Percentiles rank a stretch among this genome's conserved stretches.
Conservation (phyloP, 2,888 invertebrate species). For the Hypolimnas misippus region DNA sequence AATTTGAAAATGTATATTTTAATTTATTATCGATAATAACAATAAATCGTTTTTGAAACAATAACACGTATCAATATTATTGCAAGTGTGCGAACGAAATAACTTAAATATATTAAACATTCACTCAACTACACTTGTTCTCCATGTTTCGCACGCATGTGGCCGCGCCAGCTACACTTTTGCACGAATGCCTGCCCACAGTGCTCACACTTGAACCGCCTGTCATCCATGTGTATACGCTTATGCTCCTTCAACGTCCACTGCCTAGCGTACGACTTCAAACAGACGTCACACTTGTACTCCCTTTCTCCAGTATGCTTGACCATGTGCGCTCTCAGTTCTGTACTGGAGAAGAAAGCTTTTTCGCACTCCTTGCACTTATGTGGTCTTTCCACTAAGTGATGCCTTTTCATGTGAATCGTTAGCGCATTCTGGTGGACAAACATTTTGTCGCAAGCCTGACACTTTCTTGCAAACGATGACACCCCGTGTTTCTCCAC, state of each 20-base stretch:
- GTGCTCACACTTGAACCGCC: constrained; percentile 44
- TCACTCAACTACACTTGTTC: constrained; percentile 23
- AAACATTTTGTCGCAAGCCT: constrained; percentile 58
- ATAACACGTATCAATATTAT: background rate
- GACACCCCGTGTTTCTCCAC: constrained; percentile 42
- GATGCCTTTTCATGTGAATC: constrained; percentile 59
- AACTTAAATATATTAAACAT: background rate
- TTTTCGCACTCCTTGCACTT: constrained; percentile 60
- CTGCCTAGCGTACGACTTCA: constrained; percentile 54
- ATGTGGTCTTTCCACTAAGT: constrained; percentile 58
- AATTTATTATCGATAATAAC: too few species aligned
- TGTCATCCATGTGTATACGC: constrained; percentile 46
- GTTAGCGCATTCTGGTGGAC: constrained; percentile 51
- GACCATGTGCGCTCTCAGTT: constrained; percentile 54
- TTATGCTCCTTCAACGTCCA: constrained; percentile 42
- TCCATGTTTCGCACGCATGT: constrained; percentile 44
- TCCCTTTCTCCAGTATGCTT: constrained; percentile 54
- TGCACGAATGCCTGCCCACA: constrained; percentile 48
- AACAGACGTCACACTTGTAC: constrained; percentile 55
- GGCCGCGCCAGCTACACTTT: constrained; percentile 47
- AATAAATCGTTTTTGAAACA: too few species aligned
- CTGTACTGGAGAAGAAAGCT: constrained; percentile 56
- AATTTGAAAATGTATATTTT: too few species aligned
- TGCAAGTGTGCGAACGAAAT: background rate
- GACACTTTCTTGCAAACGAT: constrained; percentile 50